These are phyloP conservation scores for Atractosteus spatula DNA, from an alignment of 2,113 vertebrate species.

Conservation along the genomic window DNA sequence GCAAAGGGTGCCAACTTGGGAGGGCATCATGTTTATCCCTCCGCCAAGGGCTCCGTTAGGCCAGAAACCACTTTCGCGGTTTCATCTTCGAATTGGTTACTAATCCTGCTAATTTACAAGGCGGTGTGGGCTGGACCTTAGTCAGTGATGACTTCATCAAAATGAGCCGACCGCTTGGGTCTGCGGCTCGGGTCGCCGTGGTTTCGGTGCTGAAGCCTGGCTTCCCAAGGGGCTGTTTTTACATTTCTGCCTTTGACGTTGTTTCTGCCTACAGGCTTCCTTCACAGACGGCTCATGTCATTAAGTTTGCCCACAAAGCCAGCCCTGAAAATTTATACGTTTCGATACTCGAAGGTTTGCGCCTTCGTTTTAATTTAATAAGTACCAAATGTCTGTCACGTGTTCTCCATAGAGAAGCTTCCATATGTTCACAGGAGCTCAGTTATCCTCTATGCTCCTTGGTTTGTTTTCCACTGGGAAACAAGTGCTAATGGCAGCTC, in stretches of 20 bases:
- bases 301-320: neutral
- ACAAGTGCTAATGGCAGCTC: too few relatives aligned
- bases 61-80: constrained; percentile 8
- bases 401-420: too few relatives aligned
- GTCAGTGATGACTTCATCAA: constrained; percentile 28
- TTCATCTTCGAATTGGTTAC: constrained; percentile 1
- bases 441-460: too few relatives aligned
- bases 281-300: neutral
- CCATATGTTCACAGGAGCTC: too few relatives aligned
- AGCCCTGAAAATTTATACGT: too few relatives aligned
- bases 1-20: neutral
- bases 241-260: neutral
- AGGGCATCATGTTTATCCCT: neutral
- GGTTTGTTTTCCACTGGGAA: too few relatives aligned
- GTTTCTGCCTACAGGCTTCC: neutral
- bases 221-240: constrained; percentile 4
- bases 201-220: constrained; percentile 5
- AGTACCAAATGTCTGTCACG: too few relatives aligned
- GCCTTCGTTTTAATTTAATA: too few relatives aligned
- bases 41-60: neutral
- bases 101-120: constrained; percentile 14
- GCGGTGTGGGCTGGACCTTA: constrained; percentile 10
- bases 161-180: neutral
- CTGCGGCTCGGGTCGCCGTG: neutral
- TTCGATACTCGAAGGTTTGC: too few relatives aligned